These are phyloP conservation scores for Caenorhabditis sp. DNA, from an alignment of 2,888 invertebrate genomes.

Conservation along the genomic window DNA sequence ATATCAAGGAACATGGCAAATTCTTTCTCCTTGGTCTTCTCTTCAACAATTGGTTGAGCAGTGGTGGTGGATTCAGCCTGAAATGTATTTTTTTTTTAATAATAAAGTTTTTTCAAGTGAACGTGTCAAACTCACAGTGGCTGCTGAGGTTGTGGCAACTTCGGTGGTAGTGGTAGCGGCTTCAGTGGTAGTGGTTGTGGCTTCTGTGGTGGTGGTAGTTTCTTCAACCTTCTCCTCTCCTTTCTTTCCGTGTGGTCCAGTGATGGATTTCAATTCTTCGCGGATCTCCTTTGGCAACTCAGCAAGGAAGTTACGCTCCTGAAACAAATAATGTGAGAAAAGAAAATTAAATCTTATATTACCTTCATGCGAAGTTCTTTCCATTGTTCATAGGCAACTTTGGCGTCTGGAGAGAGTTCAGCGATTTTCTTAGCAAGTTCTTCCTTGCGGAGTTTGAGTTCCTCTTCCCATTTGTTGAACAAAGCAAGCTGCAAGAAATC, in stretches of 20 bases:
- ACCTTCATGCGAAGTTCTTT: constrained; percentile 62
- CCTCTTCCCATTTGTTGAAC: constrained; percentile 68
- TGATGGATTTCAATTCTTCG: constrained; percentile 58
- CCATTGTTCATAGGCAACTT: constrained; percentile 65
- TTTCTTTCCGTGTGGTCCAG: constrained; percentile 12
- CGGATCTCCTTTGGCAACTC: constrained; percentile 61
- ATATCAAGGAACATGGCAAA: constrained; percentile 55
- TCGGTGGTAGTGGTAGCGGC: constrained; percentile 11
- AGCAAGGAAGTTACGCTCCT: constrained; percentile 63
- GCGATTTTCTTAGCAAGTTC: constrained; percentile 58
- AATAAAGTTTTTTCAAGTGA: neutral
- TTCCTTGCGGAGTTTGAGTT: constrained; percentile 58
- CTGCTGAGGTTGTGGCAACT: neutral
- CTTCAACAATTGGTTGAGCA: constrained; percentile 43
- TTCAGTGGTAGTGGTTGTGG: constrained; percentile 22
- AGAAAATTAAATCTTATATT: too few species aligned
- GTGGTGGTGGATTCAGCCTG: constrained; percentile 27
- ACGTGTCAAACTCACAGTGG: constrained; percentile 6
- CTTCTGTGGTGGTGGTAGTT: constrained; percentile 23
- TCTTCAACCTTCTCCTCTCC: constrained; percentile 1
- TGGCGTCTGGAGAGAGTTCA: constrained; percentile 59
- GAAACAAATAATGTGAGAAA: too few species aligned
- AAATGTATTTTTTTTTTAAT: neutral
- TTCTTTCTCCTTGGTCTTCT: constrained; percentile 49
- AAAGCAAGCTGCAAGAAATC: constrained; percentile 55